Percentiles rank a stretch among this genome's conserved stretches.
Conservation (phyloP, 2,797 vertebrate genomes). For the Pygocentrus nattereri region DNA sequence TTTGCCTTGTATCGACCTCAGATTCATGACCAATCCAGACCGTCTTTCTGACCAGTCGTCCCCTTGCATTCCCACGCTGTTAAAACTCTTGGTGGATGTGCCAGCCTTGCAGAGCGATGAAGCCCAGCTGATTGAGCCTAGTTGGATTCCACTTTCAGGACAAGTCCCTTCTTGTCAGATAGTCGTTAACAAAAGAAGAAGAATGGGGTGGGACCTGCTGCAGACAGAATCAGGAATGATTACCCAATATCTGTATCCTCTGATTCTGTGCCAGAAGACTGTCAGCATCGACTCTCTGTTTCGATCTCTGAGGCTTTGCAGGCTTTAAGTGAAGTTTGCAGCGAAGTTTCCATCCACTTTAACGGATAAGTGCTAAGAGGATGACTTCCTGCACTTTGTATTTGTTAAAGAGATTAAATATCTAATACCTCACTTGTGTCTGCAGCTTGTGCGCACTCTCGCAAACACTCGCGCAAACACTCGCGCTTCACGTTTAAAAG, state of each 20-base stretch:
- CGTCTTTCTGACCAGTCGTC: not conserved
- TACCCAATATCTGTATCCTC: constrained; percentile 1
- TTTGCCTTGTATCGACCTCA: too few species aligned
- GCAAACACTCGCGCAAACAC: not conserved
- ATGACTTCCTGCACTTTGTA: not conserved
- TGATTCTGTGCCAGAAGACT: not conserved
- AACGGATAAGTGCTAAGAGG: not conserved
- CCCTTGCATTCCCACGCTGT: not conserved
- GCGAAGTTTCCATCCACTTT: not conserved
- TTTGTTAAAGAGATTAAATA: not conserved
- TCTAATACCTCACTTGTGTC: not conserved
- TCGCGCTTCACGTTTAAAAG: not conserved
- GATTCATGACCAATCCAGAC: too few species aligned
- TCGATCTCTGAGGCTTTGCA: not conserved
- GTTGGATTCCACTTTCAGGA: constrained; percentile 32
- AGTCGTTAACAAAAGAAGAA: not conserved
- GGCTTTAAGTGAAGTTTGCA: not conserved
- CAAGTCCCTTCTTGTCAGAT: constrained; percentile 30
- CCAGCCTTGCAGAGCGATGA: not conserved
- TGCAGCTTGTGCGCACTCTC: not conserved
- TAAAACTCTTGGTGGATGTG: not conserved
- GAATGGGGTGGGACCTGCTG: too few species aligned
- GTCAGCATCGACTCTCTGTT: not conserved
- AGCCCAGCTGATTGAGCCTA: not conserved
- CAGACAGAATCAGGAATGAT: not conserved